Conservation (phyloP, 2,888 invertebrate species). For the Cerastoderma edule region DNA sequence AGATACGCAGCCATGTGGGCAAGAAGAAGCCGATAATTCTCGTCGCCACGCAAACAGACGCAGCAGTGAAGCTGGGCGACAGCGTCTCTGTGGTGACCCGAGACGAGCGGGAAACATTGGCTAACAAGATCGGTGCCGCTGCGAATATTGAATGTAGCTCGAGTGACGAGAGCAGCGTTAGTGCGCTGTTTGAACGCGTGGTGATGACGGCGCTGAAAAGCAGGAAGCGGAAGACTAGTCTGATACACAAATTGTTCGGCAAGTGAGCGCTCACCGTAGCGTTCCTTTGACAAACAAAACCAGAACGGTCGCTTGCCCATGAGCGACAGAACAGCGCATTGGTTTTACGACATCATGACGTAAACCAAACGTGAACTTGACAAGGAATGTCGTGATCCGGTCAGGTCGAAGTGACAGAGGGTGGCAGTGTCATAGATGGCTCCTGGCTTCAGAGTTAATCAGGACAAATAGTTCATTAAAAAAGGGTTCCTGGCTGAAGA, state of each 20-base stretch:
- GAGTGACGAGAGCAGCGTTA: slow-evolving; percentile 60
- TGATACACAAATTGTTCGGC: slow-evolving; percentile 55
- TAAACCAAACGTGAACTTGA: background rate
- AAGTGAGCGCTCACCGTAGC: slow-evolving; percentile 15
- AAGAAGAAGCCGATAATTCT: slow-evolving; percentile 67
- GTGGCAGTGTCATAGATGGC: too few species aligned
- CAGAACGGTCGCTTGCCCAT: background rate
- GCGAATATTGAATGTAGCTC: slow-evolving; percentile 69
- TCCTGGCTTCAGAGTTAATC: too few species aligned
- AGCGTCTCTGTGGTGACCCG: slow-evolving; percentile 31
- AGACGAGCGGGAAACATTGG: slow-evolving; percentile 67
- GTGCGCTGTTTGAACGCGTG: slow-evolving; percentile 68
- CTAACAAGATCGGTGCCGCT: slow-evolving; percentile 68
- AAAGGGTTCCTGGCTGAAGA: too few species aligned
- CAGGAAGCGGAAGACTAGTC: slow-evolving; percentile 58
- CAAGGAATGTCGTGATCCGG: too few species aligned
- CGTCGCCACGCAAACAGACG: slow-evolving; percentile 72
- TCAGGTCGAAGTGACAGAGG: too few species aligned
- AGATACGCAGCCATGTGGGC: slow-evolving; percentile 64
- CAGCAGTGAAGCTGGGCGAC: background rate
- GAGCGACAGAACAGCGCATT: background rate
- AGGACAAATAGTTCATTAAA: too few species aligned
- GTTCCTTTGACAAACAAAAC: background rate
- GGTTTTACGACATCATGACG: background rate
- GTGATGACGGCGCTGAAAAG: slow-evolving; percentile 65